Evolutionary conservation across 1,140 invertebrate species (phyloP).

Genomic region (Caenorhabditis elegans): WBcel235 BX284603.4:6880001-6880500

Average conservation of each 20-base stretch:
- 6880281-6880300: no score
- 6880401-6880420: neutral
- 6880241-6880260: neutral
- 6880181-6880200: neutral
- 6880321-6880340: neutral
- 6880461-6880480: conserved; percentile 1
- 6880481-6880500: conserved; percentile 14
- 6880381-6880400: neutral
- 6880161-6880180: no score
- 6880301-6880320: neutral
- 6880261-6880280: neutral
- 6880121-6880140: no score
- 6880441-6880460: neutral
- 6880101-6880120: no score
- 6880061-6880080: no score
- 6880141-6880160: no score
- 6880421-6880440: neutral
- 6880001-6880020: no score
- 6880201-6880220: neutral
- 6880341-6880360: neutral
- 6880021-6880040: no score
- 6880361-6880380: neutral
- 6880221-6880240: neutral
- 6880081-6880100: no score
- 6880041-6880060: no score